Conservation (phyloP, 2,797 vertebrate genomes). For the Mustela erminea region DNA sequence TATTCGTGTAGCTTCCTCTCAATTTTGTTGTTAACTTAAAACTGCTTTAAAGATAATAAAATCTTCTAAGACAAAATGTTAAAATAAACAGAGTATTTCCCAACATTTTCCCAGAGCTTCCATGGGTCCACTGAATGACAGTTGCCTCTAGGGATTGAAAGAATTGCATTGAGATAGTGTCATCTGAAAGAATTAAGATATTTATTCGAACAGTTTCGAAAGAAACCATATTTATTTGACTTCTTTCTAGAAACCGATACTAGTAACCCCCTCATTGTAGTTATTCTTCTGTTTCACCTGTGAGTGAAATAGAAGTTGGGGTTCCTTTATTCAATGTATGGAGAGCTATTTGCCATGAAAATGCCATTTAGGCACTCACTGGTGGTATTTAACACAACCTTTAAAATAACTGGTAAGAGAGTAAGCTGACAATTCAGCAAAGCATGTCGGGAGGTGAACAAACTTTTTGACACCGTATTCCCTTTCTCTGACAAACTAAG, state of each 20-base stretch:
- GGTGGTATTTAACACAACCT: slow-evolving; percentile 70
- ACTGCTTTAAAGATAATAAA: background rate
- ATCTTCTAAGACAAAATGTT: background rate
- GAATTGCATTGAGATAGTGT: background rate
- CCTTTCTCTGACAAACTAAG: slow-evolving; percentile 84
- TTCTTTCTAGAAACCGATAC: slow-evolving; percentile 42
- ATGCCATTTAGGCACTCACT: background rate
- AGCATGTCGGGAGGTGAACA: background rate
- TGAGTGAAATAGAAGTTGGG: slow-evolving; percentile 23
- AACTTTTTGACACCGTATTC: slow-evolving; percentile 78
- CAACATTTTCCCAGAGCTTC: background rate
- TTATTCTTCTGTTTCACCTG: slow-evolving; percentile 15
- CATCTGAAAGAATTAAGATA: slow-evolving; percentile 48
- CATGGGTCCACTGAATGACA: background rate
- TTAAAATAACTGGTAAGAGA: slow-evolving; percentile 77
- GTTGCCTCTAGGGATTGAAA: background rate
- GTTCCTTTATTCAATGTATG: slow-evolving; percentile 32
- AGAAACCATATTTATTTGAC: slow-evolving; percentile 40
- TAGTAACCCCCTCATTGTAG: background rate
- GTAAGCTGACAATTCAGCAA: slow-evolving; percentile 57
- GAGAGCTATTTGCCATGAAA: background rate
- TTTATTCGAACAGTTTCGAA: slow-evolving; percentile 16
- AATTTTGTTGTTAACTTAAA: background rate
- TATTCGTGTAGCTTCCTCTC: background rate
- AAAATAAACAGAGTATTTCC: slow-evolving; percentile 17